These are phyloP conservation scores for Lissonota sp. DNA, from an alignment of 2,888 invertebrate species.

Conservation along the genomic window DNA sequence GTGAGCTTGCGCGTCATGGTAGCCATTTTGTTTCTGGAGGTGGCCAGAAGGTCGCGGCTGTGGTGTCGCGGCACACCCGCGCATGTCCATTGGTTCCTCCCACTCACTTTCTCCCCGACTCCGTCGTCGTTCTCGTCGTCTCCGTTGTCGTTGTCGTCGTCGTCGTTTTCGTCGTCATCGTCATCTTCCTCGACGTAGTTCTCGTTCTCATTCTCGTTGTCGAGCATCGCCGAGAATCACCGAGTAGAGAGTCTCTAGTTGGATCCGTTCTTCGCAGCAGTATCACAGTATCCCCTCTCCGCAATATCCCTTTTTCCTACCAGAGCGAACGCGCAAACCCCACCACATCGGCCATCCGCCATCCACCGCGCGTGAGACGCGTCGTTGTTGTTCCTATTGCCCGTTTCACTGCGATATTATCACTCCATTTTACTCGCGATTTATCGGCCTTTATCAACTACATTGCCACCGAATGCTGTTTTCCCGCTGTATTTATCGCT, in stretches of 20 bases:
- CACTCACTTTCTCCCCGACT: conserved; percentile 71
- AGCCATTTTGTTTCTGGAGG: conserved; percentile 87
- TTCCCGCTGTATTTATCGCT: conserved; percentile 37
- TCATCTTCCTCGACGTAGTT: conserved; percentile 68
- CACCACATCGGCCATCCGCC: conserved; percentile 65
- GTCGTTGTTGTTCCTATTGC: conserved; percentile 57
- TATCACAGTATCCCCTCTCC: conserved; percentile 61
- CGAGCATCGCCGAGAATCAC: conserved; percentile 65
- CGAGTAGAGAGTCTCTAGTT: conserved; percentile 44
- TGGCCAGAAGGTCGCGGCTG: conserved; percentile 84
- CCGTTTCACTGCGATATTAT: conserved; percentile 79
- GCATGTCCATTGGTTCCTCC: conserved; percentile 85
- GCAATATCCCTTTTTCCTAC: conserved; percentile 67
- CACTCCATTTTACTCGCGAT: conserved; percentile 81
- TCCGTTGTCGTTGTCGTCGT: conserved; percentile 63
- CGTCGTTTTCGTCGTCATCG: conserved; percentile 61
- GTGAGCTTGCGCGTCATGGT: conserved; percentile 78
- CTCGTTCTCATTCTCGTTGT: conserved; percentile 57
- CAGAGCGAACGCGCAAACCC: conserved; percentile 54
- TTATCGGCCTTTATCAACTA: conserved; percentile 82
- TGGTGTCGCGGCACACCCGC: conserved; percentile 84
- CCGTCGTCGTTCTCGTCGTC: conserved; percentile 62
- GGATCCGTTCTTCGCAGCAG: no score
- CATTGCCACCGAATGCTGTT: conserved; percentile 72
- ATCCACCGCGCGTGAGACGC: conserved; percentile 55